A percentile compares a stretch with the other conserved stretches of the same genome.
These are phyloP conservation scores for Heterotilapia buettikoferi DNA, from an alignment of 2,113 vertebrate genomes.

Conservation along the genomic window DNA sequence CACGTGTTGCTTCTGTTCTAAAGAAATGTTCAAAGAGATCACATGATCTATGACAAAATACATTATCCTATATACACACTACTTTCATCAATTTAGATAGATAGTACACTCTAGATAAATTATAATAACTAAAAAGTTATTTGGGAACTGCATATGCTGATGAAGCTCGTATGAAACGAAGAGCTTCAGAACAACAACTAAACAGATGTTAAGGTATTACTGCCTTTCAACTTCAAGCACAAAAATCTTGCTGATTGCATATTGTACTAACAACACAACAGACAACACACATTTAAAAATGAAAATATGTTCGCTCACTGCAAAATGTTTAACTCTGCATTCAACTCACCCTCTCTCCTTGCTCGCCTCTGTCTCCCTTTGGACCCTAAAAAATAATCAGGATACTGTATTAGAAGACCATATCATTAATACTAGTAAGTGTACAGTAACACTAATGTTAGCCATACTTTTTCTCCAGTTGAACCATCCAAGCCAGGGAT, in stretches of 20 bases:
- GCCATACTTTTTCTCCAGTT: slow-evolving; percentile 71
- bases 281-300: background rate
- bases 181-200: background rate
- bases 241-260: background rate
- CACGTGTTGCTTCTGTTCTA: background rate
- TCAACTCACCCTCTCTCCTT: slow-evolving; percentile 77
- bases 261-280: background rate
- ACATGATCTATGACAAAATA: background rate
- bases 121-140: background rate
- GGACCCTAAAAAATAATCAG: slow-evolving; percentile 72
- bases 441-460: background rate
- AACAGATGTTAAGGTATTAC: background rate
- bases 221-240: background rate
- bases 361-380: slow-evolving; percentile 80
- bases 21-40: background rate
- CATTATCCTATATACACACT: background rate
- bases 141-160: background rate
- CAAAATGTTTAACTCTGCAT: background rate
- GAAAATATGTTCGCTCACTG: background rate
- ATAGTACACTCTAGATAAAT: background rate
- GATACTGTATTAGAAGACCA: background rate
- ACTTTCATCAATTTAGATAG: background rate
- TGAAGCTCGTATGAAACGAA: background rate
- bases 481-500: slow-evolving; percentile 78
- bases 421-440: background rate